Percentiles rank a stretch among this genome's conserved stretches.
phyloP scores from a whole-genome alignment of 2,113 vertebrate genomes.

The Podarcis muralis region DNA sequence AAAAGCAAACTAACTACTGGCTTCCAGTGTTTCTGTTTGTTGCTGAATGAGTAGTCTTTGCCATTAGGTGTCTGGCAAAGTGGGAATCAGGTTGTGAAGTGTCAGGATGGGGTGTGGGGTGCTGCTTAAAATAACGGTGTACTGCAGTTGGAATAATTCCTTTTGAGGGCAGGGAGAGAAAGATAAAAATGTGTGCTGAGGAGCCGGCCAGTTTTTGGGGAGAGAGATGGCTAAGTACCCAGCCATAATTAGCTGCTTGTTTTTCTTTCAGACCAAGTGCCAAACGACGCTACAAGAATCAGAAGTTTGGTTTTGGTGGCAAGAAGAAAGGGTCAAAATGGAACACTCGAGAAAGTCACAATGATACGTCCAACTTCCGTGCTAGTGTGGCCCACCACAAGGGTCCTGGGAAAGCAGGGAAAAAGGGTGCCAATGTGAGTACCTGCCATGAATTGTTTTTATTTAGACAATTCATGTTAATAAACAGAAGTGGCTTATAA shows the following conservation, averaged over 20 bases:
- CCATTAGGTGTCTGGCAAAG: neutral
- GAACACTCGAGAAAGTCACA: constrained; percentile 93
- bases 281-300: constrained; percentile 93
- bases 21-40: neutral
- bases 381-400: constrained; percentile 85
- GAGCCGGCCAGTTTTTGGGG: neutral
- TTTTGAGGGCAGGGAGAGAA: neutral
- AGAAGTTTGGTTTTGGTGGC: constrained; percentile 96
- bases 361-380: constrained; percentile 90
- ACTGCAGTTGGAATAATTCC: neutral
- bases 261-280: constrained; percentile 81
- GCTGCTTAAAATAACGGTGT: neutral
- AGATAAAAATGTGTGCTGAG: neutral
- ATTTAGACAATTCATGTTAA: neutral
- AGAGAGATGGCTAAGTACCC: neutral
- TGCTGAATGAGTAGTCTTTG: neutral
- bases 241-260: rapidly evolving
- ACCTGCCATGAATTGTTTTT: neutral
- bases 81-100: neutral
- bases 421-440: constrained; percentile 81
- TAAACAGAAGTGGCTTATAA: neutral
- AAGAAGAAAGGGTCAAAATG: constrained; percentile 95
- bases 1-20: neutral
- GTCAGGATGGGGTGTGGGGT: neutral
- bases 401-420: constrained; percentile 71